phyloP scores from a whole-genome alignment of 2,113 vertebrate species.

The Apteryx owenii region DNA sequence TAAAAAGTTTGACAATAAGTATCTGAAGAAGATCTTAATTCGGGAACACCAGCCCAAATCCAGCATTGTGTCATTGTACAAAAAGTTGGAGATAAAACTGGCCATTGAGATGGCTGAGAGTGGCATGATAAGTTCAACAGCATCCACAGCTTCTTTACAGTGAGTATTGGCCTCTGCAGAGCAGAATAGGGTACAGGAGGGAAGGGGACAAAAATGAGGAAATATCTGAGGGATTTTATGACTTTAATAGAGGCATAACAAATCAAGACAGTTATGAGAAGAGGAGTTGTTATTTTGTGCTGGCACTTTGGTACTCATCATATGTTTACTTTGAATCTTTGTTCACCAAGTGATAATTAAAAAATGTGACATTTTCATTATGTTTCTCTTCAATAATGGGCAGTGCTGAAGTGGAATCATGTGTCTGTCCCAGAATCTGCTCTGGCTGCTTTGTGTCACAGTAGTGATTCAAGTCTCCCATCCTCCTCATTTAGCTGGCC shows the following conservation, averaged over 20 bases:
- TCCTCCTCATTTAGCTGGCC: neutral
- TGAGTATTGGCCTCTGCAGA: constrained; percentile 70
- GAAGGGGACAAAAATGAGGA: neutral
- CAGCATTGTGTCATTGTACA: constrained; percentile 92
- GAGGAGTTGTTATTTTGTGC: neutral
- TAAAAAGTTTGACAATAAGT: constrained; percentile 91
- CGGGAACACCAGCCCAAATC: constrained; percentile 87
- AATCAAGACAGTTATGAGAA: neutral
- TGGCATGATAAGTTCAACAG: constrained; percentile 74
- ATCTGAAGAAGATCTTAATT: constrained; percentile 90
- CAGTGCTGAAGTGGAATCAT: neutral
- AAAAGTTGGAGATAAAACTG: constrained; percentile 94
- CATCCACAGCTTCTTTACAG: constrained; percentile 76
- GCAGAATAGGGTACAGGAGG: neutral
- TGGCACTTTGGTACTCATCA: neutral
- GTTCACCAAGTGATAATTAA: neutral
- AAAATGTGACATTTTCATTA: neutral
- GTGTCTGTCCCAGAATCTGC: neutral
- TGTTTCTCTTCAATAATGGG: neutral
- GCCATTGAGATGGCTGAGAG: constrained; percentile 91
- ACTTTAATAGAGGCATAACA: neutral
- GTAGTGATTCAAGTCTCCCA: neutral
- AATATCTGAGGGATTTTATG: neutral
- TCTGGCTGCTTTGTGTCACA: neutral
- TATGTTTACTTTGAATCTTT: neutral